Evolutionary conservation across 2,797 vertebrate species (phyloP).

Genomic region (Naso thynnoides): DNA sequence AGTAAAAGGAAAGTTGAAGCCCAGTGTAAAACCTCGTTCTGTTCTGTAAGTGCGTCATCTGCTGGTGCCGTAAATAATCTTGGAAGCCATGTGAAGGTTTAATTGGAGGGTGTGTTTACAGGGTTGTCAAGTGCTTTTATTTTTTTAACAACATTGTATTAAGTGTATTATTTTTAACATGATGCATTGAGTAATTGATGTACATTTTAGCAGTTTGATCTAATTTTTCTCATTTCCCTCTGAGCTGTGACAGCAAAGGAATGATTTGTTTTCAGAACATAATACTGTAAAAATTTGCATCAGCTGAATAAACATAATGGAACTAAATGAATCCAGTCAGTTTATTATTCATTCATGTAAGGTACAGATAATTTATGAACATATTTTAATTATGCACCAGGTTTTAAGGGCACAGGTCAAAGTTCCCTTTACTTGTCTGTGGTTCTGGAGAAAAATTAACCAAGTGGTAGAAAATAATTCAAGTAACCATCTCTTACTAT

Average conservation of each 20-base stretch:
- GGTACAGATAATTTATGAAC: not conserved
- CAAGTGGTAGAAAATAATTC: too few species aligned
- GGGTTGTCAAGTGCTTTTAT: constrained; percentile 80
- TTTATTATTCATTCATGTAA: not conserved
- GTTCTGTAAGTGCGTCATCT: constrained; percentile 36
- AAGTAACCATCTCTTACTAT: too few species aligned
- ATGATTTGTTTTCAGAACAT: constrained; percentile 72
- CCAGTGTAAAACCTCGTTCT: constrained; percentile 44
- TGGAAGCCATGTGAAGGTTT: constrained; percentile 4
- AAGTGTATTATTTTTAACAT: constrained; percentile 74
- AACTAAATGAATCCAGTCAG: constrained; percentile 18
- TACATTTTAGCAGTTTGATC: constrained; percentile 62
- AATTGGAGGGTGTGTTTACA: constrained; percentile 66
- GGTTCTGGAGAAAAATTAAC: too few species aligned
- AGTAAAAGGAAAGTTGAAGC: constrained; percentile 39
- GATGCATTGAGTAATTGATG: constrained; percentile 64
- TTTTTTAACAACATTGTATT: constrained; percentile 78
- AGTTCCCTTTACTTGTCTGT: too few species aligned
- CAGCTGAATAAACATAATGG: constrained; percentile 70
- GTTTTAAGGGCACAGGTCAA: too few species aligned
- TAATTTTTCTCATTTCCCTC: constrained; percentile 65
- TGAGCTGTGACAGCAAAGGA: constrained; percentile 71
- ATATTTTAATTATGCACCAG: too few species aligned
- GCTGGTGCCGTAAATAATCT: constrained; percentile 55
- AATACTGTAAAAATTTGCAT: constrained; percentile 65